These are phyloP conservation scores for Lithobates pipiens DNA, from an alignment of 2,797 vertebrate genomes.

Conservation along the genomic window DNA sequence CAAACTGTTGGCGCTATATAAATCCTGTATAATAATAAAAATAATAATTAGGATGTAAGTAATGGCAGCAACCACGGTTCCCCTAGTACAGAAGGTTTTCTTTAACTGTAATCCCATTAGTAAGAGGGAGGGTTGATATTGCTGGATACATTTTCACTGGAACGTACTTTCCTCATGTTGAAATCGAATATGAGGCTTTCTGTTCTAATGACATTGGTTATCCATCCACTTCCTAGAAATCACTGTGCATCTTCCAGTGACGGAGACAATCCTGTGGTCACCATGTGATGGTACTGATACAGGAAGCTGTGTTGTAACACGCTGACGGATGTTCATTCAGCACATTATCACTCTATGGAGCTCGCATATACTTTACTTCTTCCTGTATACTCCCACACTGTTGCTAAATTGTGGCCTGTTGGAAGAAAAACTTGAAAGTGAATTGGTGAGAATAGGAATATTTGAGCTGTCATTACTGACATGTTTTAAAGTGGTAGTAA, in stretches of 20 bases:
- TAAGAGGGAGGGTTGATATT: no score
- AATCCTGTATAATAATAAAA: no score
- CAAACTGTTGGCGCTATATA: no score
- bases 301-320: constrained; percentile 31
- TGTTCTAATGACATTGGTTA: neutral
- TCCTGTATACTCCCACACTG: neutral
- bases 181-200: neutral
- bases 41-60: no score
- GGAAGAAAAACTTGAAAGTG: neutral
- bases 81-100: no score
- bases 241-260: neutral
- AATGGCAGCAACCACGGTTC: no score
- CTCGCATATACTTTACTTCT: neutral
- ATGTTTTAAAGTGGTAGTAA: no score
- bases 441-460: neutral
- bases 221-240: constrained; percentile 20
- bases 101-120: no score
- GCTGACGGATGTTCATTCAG: neutral
- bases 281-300: constrained; percentile 3
- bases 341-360: neutral
- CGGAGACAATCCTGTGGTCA: neutral
- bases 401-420: neutral
- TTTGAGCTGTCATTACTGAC: neutral
- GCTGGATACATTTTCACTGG: neutral
- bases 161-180: neutral